A percentile compares a stretch with the other conserved stretches of the same genome.
phyloP scores from a whole-genome alignment of 1,140 invertebrate genomes.

The Lanistes nyassanus region DNA sequence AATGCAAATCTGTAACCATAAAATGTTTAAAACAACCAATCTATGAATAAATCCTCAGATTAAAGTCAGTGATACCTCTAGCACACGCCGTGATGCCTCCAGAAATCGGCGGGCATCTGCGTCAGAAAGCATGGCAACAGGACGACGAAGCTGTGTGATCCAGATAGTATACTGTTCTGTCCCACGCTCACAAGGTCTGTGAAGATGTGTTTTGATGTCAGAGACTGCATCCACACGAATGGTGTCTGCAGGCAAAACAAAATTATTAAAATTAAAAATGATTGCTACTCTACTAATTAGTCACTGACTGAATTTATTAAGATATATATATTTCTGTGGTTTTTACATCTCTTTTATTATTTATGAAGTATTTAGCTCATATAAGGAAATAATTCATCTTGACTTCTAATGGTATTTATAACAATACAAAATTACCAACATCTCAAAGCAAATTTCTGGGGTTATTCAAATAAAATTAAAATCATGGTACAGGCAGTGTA shows the following conservation, averaged over 20 bases:
- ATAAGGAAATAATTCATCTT: background rate
- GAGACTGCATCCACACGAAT: background rate
- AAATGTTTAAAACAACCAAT: too few species aligned
- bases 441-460: too few species aligned
- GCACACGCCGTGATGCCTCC: conserved; percentile 24
- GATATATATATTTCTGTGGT: background rate
- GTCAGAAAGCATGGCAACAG: conserved; percentile 29
- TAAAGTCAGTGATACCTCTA: conserved; percentile 26
- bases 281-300: too few species aligned
- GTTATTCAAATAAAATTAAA: too few species aligned
- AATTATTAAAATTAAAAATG: background rate
- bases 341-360: background rate
- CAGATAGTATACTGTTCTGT: conserved; percentile 40
- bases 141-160: conserved; percentile 31
- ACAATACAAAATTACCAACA: background rate
- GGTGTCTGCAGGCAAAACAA: background rate
- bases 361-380: background rate
- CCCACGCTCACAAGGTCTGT: conserved; percentile 25
- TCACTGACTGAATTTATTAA: too few species aligned
- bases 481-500: too few species aligned
- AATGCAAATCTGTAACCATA: too few species aligned
- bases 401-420: background rate
- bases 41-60: too few species aligned
- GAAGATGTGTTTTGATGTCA: background rate
- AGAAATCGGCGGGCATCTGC: conserved; percentile 25